Base-by-base conservation (phyloP, 2,797 vertebrate species). In the Columba guinea region DNA sequence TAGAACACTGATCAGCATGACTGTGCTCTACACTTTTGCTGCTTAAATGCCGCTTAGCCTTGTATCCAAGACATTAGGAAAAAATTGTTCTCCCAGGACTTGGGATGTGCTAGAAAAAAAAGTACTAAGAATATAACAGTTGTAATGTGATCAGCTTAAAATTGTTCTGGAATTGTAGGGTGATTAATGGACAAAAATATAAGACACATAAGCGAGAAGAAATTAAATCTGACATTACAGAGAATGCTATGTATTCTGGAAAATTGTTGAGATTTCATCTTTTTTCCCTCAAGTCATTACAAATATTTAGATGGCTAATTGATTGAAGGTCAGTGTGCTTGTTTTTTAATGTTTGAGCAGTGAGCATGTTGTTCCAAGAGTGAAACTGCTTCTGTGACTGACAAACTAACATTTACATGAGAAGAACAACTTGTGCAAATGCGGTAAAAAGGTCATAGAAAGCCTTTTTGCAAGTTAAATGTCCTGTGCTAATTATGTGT, bases 231-330 rank as follows among this genome's bases (percentile, higher is more conserved):
- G 37, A 22, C 7, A 8, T 56, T 89, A 30, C 26, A 77, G 48
- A 49, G 15, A 44, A 55, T 24, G 6, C 11, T 46, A 9, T 26
- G 7, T 60, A 18, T 68, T 76, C 68, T 11, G 12, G 19, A 24
- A 49, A 46, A 44, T 20, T 15, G 4, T 34, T 2, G 1, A 51
- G 17, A 27, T 35, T 59, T 62, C 0, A 2, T 11, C 7, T 52
- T 24, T 78, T 55, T 76, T 46, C 22, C 2, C 23, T 75, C 10
- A 56, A 56, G 22, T 10, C 2, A 30, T 56, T n/a, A 52, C 67
- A 87, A 71, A 87, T 73, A 35, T 28, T 68, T 44, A 74, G 34
- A 18, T 34, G 7, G 7, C n/a, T 82, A 46, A 68, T 48, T 76
- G 44, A 32, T 32, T 59, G 27, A 51, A 79, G 78, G 10, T 39